These are phyloP conservation scores for Chamaetylas fuelleborni DNA, from an alignment of 2,113 vertebrate species.

Conservation along the genomic window DNA sequence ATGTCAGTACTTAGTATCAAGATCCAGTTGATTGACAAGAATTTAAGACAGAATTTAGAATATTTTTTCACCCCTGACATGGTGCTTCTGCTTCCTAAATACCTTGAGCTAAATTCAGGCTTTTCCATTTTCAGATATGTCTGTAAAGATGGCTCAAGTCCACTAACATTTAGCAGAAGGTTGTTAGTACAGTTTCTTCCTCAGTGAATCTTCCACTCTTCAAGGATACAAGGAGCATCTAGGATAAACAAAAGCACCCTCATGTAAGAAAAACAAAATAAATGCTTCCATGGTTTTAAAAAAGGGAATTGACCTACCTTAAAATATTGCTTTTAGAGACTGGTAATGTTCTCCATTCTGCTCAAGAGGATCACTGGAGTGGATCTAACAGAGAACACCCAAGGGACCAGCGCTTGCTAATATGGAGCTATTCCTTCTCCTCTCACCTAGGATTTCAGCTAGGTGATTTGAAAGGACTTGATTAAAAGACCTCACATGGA, in stretches of 20 bases:
- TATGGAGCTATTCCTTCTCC: not conserved
- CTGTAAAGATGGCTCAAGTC: not conserved
- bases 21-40: not conserved
- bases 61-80: not conserved
- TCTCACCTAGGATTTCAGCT: not conserved
- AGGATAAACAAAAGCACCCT: not conserved
- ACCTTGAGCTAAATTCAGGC: not conserved
- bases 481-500: not conserved
- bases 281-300: not conserved
- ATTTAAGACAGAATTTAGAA: not conserved
- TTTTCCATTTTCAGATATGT: not conserved
- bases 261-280: not conserved
- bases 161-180: not conserved
- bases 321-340: not conserved
- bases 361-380: not conserved
- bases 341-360: not conserved
- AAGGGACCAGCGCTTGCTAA: not conserved
- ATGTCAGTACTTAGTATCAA: not conserved
- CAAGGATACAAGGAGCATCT: not conserved
- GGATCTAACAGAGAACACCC: not conserved
- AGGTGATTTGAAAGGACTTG: not conserved
- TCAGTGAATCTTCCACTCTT: not conserved
- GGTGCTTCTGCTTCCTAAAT: not conserved
- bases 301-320: not conserved
- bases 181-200: not conserved